Percentiles rank a stretch among this genome's conserved stretches.
These are phyloP conservation scores for Capricornis sumatraensis DNA, from an alignment of 2,113 vertebrate species.

Conservation along the genomic window DNA sequence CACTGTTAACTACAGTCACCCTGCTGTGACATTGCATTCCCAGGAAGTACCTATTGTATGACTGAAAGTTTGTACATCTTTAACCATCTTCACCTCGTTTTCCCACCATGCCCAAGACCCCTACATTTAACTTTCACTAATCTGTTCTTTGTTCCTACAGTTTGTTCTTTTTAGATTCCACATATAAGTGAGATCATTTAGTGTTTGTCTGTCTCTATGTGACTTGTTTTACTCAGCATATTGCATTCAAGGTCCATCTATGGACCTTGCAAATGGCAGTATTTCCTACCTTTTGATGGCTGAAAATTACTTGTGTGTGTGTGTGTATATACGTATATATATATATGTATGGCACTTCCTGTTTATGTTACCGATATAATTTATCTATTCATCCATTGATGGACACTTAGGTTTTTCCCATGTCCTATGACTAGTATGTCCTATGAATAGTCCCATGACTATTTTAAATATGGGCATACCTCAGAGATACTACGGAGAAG, in stretches of 20 bases:
- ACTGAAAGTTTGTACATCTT: background rate
- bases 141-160: background rate
- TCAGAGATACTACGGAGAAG: background rate
- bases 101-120: background rate
- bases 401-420: background rate
- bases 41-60: background rate
- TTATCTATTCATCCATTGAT: background rate
- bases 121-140: background rate
- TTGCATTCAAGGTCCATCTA: background rate
- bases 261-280: background rate
- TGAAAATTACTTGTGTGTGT: background rate
- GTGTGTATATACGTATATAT: background rate
- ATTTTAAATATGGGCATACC: background rate
- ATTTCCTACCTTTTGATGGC: background rate
- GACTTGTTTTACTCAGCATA: background rate
- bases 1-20: background rate
- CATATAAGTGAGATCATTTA: background rate
- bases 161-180: background rate
- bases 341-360: background rate
- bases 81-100: background rate
- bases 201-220: background rate
- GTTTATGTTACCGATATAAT: background rate
- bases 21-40: background rate
- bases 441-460: background rate
- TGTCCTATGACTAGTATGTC: background rate